Evolutionary conservation across 2,113 vertebrate species (phyloP), one percentile per base, ranked within the genome.

Genomic region (Semicossyphus pulcher): DNA sequence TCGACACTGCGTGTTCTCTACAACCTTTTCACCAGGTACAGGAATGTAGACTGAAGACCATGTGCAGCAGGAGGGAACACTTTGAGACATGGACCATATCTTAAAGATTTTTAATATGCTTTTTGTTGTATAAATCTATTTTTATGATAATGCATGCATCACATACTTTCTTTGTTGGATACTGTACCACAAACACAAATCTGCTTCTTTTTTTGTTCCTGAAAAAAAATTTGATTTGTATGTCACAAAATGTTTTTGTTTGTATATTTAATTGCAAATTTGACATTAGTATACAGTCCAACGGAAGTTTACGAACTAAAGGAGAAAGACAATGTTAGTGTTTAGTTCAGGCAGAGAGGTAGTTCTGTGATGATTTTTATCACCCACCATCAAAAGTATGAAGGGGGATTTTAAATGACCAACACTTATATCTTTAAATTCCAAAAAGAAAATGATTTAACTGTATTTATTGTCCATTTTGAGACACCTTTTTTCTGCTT

Each of bases 11-110:
- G 97, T 53, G 98, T 99, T 52, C 94, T 99, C 20, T 99, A 99
- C 94, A 99, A 99, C 88, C 95, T 99, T 79, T 99, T 99, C 90
- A 98, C 97, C 88, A 96, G 95, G 76, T 99, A 99, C 94, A 94
- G 97, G 81, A 96, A 97, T 0, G 93, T 99, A 73, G 97, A 98
- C 56, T 95, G 80, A 94, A 21, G 59, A 7, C 2, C 26, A 18
- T 7, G 3, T 0, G 15, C 11, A 25, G 42, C 36, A 31, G 23
- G 49, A 57, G 48, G 44, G 48, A 88, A 53, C 16, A 12, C 51
- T 49, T 67, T 3, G 34, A 10, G 34, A 20, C 49, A 41, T 1
- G 69, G 66, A 76, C 72, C 56, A 80, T 66, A 34, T 26, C 10
- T 25, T 75, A 21, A 63, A 76, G 52, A 67, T 58, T 63, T n/a